Conservation (phyloP, 2,888 invertebrate species). For the Heliconius erato region DNA sequence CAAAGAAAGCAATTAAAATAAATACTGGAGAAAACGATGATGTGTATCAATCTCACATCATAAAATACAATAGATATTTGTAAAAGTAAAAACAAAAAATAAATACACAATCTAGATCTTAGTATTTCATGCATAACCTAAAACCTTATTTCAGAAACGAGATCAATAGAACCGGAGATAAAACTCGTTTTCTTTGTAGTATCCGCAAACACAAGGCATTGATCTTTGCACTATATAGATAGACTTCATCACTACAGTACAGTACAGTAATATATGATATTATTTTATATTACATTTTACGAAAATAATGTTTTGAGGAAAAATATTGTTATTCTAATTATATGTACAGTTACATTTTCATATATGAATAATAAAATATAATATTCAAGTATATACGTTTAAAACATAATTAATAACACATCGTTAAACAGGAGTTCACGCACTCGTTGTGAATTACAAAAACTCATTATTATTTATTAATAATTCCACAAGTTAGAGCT, state of each 20-base stretch:
- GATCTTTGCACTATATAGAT: constrained; percentile 2
- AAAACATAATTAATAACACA: constrained; percentile 10
- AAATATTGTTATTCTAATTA: not conserved
- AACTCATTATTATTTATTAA: constrained; percentile 13
- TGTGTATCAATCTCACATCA: not conserved
- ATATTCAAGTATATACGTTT: not conserved
- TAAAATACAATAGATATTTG: not conserved
- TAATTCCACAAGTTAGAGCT: not conserved
- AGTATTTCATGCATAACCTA: constrained; percentile 1
- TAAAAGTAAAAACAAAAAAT: not conserved
- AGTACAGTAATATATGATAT: not conserved
- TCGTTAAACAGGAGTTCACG: not conserved
- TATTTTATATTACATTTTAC: not conserved
- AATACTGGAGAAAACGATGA: not conserved
- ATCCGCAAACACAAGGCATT: constrained; percentile 22
- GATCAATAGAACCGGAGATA: constrained; percentile 28
- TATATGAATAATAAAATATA: not conserved
- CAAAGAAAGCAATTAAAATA: not conserved
- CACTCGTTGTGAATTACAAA: constrained; percentile 5
- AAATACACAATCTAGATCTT: constrained; percentile 6
- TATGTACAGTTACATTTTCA: not conserved
- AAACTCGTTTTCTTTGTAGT: constrained; percentile 31
- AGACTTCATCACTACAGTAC: not conserved
- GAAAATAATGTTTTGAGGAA: not conserved
- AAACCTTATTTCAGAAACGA: constrained; percentile 24